Percentiles rank a stretch among this genome's conserved stretches.
phyloP scores from a whole-genome alignment of 2,888 invertebrate genomes.

The Smittia aterrima region DNA sequence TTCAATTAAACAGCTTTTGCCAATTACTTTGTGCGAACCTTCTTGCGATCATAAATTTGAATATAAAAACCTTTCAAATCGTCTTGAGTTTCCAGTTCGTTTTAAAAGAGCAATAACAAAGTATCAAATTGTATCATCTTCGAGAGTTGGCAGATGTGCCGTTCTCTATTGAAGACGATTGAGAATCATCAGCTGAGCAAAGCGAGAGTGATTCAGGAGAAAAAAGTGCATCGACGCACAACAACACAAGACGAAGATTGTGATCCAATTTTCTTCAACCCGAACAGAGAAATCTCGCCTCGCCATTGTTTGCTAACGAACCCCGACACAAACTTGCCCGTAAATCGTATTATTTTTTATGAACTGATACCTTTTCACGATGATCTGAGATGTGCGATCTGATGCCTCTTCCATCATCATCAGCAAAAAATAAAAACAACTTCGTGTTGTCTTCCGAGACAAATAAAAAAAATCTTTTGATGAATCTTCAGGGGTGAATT shows the following conservation, averaged over 20 bases:
- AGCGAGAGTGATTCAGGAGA: not conserved
- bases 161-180: not conserved
- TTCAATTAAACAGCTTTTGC: slow-evolving; percentile 4
- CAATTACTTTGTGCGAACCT: not conserved
- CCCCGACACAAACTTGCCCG: not conserved
- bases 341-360: slow-evolving; percentile 34
- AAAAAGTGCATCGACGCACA: slow-evolving; percentile 10
- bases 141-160: not conserved
- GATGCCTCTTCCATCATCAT: not conserved
- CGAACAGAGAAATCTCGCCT: not conserved
- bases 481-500: too few species aligned
- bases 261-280: slow-evolving; percentile 24
- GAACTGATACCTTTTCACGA: slow-evolving; percentile 22
- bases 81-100: not conserved
- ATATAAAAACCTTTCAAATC: too few species aligned
- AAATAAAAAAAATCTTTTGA: too few species aligned
- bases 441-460: not conserved
- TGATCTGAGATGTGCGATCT: not conserved
- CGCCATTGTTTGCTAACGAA: not conserved
- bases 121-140: not conserved
- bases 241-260: not conserved
- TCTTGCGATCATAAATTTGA: too few species aligned
- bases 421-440: not conserved
- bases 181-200: not conserved
- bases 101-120: not conserved